Percentiles rank a stretch among this genome's conserved stretches.
These are phyloP conservation scores for Limanda limanda DNA, from an alignment of 2,113 vertebrate genomes.

Conservation along the genomic window DNA sequence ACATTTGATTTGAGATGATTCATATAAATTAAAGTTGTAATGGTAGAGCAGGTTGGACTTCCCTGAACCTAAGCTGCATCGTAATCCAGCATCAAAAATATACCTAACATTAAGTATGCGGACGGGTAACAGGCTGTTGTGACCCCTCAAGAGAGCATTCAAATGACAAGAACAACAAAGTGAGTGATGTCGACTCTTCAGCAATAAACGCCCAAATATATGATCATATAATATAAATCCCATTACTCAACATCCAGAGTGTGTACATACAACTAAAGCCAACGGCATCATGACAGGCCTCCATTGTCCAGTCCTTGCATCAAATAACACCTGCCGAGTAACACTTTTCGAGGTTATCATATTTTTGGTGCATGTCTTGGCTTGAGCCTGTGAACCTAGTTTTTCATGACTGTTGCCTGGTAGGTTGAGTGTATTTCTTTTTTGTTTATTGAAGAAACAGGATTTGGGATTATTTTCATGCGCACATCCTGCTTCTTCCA, in stretches of 20 bases:
- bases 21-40: too few species aligned
- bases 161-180: neutral
- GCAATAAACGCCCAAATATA: slow-evolving; percentile 15
- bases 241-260: slow-evolving; percentile 5
- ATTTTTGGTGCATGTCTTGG: slow-evolving; percentile 4
- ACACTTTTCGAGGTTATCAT: slow-evolving; percentile 24
- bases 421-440: slow-evolving; percentile 29
- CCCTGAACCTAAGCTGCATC: too few species aligned
- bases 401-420: slow-evolving; percentile 22
- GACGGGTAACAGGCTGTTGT: neutral
- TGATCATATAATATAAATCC: neutral
- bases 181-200: neutral
- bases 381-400: slow-evolving; percentile 16
- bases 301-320: neutral
- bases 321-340: slow-evolving; percentile 21
- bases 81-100: too few species aligned
- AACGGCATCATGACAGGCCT: slow-evolving; percentile 19
- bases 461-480: slow-evolving; percentile 44
- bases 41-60: too few species aligned
- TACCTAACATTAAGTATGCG: neutral
- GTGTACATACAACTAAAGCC: slow-evolving; percentile 7
- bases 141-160: neutral
- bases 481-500: slow-evolving; percentile 25
- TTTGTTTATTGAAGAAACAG: slow-evolving; percentile 17
- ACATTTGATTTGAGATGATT: too few species aligned